Conservation (phyloP, 1,140 invertebrate species). For the Solen grandis region DNA sequence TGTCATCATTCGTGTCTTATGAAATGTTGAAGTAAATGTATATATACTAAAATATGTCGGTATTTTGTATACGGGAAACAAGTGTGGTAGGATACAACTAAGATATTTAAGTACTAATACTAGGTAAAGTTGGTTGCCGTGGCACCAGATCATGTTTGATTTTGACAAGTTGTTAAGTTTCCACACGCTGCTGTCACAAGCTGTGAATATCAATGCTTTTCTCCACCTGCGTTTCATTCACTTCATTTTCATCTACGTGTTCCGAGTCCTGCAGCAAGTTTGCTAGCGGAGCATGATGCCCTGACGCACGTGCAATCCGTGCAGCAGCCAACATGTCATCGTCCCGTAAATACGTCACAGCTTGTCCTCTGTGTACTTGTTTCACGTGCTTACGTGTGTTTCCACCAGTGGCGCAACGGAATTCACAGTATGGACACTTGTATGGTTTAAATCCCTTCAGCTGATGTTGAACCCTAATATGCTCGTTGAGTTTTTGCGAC, state of each 20-base stretch:
- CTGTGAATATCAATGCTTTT: too few species aligned
- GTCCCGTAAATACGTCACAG: constrained; percentile 59
- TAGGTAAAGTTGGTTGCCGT: too few species aligned
- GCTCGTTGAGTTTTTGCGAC: constrained; percentile 63
- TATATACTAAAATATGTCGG: too few species aligned
- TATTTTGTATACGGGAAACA: too few species aligned
- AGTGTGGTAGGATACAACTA: too few species aligned
- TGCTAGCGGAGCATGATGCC: constrained; percentile 23
- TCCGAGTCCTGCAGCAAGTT: constrained; percentile 9
- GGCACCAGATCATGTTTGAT: too few species aligned
- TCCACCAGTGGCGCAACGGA: constrained; percentile 65
- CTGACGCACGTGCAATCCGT: constrained; percentile 34
- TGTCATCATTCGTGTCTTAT: too few species aligned
- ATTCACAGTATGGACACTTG: constrained; percentile 67
- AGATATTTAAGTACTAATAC: too few species aligned
- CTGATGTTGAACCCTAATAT: constrained; percentile 70
- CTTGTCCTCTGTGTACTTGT: constrained; percentile 62
- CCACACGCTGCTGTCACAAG: too few species aligned
- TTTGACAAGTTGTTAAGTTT: too few species aligned
- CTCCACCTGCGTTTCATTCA: not conserved
- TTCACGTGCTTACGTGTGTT: constrained; percentile 69
- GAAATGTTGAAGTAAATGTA: too few species aligned
- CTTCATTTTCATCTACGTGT: not conserved
- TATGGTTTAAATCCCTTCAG: constrained; percentile 69
- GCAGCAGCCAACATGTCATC: constrained; percentile 48